Conservation (phyloP, 2,888 invertebrate genomes). For the Therioaphis trifolii region DNA sequence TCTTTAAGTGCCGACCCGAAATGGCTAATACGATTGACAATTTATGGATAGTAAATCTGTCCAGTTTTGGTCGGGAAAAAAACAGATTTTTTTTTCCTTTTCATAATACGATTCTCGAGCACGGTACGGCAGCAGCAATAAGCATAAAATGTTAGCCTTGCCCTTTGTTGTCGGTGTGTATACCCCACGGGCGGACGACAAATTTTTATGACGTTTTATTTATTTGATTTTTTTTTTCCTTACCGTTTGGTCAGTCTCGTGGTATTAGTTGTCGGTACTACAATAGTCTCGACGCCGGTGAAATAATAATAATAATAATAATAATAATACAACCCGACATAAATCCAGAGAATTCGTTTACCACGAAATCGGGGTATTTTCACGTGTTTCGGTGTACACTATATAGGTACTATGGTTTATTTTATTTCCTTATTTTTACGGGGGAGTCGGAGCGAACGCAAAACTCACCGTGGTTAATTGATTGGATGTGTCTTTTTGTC, state of each 20-base stretch:
- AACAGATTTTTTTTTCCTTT: constrained; percentile 34
- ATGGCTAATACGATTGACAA: constrained; percentile 56
- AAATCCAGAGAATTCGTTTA: constrained; percentile 33
- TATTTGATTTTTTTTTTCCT: constrained; percentile 23
- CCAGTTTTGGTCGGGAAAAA: constrained; percentile 39
- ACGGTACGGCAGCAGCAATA: background rate
- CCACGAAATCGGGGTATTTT: background rate
- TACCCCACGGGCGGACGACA: background rate
- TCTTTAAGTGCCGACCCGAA: constrained; percentile 41
- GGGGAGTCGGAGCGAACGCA: background rate
- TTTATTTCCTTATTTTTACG: background rate
- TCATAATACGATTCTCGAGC: background rate
- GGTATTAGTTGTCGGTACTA: constrained; percentile 7
- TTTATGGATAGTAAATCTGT: constrained; percentile 60
- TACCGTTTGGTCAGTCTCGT: background rate
- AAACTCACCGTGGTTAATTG: background rate
- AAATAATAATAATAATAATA: background rate
- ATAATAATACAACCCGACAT: background rate
- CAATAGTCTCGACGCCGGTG: background rate
- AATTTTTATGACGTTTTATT: constrained; percentile 46
- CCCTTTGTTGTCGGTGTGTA: constrained; percentile 10
- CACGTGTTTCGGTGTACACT: no score
- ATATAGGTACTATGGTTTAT: background rate
- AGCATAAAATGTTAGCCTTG: constrained; percentile 37
- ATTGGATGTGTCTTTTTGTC: background rate